phyloP scores from a whole-genome alignment of 2,113 vertebrate species.

The Chionodraco myersi region DNA sequence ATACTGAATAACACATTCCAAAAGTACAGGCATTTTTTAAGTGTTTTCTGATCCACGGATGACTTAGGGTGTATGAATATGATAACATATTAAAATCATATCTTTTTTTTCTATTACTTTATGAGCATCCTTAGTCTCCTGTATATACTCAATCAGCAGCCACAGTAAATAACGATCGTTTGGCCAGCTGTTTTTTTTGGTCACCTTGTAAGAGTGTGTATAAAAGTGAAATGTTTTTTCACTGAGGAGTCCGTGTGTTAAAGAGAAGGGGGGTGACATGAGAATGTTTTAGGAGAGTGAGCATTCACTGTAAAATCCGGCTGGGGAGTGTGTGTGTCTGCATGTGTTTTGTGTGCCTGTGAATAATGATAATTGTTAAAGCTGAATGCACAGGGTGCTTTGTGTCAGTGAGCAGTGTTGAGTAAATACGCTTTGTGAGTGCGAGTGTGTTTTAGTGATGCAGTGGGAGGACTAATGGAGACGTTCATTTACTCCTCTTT shows the following conservation, averaged over 20 bases:
- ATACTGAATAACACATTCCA: background rate
- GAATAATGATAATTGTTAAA: slow-evolving; percentile 26
- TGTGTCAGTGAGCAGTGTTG: slow-evolving; percentile 49
- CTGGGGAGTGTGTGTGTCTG: background rate
- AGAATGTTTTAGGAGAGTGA: slow-evolving; percentile 26
- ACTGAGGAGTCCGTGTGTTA: slow-evolving; percentile 32
- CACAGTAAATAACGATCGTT: slow-evolving; percentile 78
- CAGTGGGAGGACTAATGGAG: slow-evolving; percentile 90
- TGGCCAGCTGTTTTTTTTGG: slow-evolving; percentile 66
- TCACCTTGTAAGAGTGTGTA: slow-evolving; percentile 48
- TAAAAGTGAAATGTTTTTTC: slow-evolving; percentile 22
- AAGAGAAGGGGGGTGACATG: slow-evolving; percentile 29
- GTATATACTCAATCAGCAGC: slow-evolving; percentile 28
- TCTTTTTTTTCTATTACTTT: background rate
- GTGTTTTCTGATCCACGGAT: background rate
- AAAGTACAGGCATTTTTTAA: background rate
- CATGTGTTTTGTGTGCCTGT: background rate
- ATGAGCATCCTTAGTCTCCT: background rate
- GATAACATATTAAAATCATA: slow-evolving; percentile 1
- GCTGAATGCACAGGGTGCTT: slow-evolving; percentile 24
- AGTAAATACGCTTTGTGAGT: slow-evolving; percentile 80
- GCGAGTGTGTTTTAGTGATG: slow-evolving; percentile 80
- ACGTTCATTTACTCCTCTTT: slow-evolving; percentile 89
- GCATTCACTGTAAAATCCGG: slow-evolving; percentile 30
- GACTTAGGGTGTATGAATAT: background rate